Base-by-base conservation (phyloP, 2,888 invertebrate species). In the Ganaspis brasiliensis region DNA sequence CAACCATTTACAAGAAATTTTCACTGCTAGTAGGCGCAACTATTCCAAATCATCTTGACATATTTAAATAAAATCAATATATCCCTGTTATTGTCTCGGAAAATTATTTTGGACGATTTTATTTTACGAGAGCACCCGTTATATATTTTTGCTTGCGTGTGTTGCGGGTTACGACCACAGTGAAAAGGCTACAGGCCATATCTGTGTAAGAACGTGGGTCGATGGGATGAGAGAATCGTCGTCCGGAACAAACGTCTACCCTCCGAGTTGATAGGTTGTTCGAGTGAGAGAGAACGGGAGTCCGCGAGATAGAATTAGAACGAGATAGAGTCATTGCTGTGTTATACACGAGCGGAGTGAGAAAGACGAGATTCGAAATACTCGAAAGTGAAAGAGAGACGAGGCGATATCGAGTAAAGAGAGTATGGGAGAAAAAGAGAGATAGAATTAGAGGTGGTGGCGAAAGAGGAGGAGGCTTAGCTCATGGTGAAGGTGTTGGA, bases 161-260 rank as follows among this genome's bases (percentile, higher is more conserved):
- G 79, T 83, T 80, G 79, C 75, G 77, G 55, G 74, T 26, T 71
- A 86, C 87, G 87, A 88, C 86, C 87, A 89, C 88, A 88, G 85
- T 78, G 83, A 85, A 87, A 86, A 85, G 85, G 87, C 85, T 85
- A 85, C 87, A 87, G 86, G 86, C 87, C 87, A 87, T 88, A 90
- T 91, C 90, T 89, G 90, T 90, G 91, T 90, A 90, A 89, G 90
- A 89, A 90, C 89, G 89, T 87, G 87, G 88, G 89, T 88, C 88
- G 89, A 89, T 90, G 90, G 91, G 89, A 90, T 90, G 90, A 89
- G 90, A 87, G 90, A 90, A 89, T 86, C 87, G 86, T 84, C 85
- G 89, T 90, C 91, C 91, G 89, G 88, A 85, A 81, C 88, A 82
- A 72, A 82, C 91, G 91, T 91, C 89, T 88, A 91, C 87, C 91